phyloP scores from a whole-genome alignment of 1,140 invertebrate genomes.

The Ruditapes philippinarum region DNA sequence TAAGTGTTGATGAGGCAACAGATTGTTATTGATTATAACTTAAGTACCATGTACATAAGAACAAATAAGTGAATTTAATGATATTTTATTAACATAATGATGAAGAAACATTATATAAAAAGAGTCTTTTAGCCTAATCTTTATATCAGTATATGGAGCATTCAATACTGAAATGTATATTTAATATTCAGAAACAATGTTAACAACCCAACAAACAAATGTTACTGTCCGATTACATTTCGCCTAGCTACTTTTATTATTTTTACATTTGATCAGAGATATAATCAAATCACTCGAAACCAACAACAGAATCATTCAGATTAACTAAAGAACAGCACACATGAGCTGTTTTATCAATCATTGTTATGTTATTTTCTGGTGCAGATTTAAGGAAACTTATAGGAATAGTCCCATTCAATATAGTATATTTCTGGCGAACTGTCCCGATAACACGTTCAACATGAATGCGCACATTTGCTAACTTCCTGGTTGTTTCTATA shows the following conservation, averaged over 20 bases:
- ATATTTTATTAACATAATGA: too few relatives aligned
- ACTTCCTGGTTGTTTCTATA: background rate
- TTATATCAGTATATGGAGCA: background rate
- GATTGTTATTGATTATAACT: too few relatives aligned
- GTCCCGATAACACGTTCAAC: slow-evolving; percentile 46
- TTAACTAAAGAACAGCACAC: background rate
- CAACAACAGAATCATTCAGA: slow-evolving; percentile 1
- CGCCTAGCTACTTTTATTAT: too few relatives aligned
- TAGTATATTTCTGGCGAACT: slow-evolving; percentile 25
- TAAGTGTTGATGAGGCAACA: too few relatives aligned
- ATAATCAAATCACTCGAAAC: slow-evolving; percentile 3
- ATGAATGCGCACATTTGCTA: slow-evolving; percentile 39
- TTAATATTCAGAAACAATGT: too few relatives aligned
- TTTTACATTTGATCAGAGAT: too few relatives aligned
- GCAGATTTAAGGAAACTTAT: background rate
- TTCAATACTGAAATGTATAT: too few relatives aligned
- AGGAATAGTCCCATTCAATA: background rate
- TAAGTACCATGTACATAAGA: too few relatives aligned
- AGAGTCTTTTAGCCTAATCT: too few relatives aligned
- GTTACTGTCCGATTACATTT: background rate
- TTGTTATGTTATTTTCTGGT: background rate
- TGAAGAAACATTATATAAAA: too few relatives aligned
- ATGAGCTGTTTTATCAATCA: too few relatives aligned
- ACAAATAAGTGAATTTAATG: too few relatives aligned
- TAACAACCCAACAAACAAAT: background rate